A percentile compares a stretch with the other conserved stretches of the same genome.
phyloP scores from a whole-genome alignment of 1,140 invertebrate species.

The Helicorthomorpha holstii region DNA sequence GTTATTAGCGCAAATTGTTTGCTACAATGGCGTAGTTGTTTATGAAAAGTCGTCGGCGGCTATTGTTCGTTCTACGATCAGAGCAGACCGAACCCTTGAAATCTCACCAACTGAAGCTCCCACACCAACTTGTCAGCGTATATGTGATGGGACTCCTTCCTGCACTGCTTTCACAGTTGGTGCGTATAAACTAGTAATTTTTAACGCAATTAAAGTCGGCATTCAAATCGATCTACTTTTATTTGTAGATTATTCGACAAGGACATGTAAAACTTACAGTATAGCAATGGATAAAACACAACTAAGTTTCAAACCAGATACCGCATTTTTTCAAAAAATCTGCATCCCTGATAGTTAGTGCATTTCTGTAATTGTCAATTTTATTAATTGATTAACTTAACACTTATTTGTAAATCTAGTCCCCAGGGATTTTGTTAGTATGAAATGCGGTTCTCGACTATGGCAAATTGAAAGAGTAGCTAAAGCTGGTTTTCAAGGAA shows the following conservation, averaged over 20 bases:
- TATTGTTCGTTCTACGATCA: background rate
- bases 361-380: background rate
- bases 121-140: background rate
- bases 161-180: background rate
- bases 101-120: background rate
- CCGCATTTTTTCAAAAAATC: background rate
- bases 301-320: background rate
- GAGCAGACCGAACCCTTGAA: background rate
- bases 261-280: background rate
- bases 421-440: background rate
- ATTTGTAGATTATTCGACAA: background rate
- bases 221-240: background rate
- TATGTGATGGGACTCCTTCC: background rate
- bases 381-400: background rate
- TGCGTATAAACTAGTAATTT: background rate
- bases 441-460: background rate
- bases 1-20: background rate
- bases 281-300: background rate
- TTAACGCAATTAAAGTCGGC: background rate
- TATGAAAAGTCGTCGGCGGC: background rate
- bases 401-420: background rate
- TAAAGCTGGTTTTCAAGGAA: background rate
- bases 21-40: background rate
- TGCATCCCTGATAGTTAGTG: background rate
- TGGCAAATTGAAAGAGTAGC: background rate